Base-by-base conservation (phyloP, 1,140 invertebrate genomes). In the Aricia agestis region DNA sequence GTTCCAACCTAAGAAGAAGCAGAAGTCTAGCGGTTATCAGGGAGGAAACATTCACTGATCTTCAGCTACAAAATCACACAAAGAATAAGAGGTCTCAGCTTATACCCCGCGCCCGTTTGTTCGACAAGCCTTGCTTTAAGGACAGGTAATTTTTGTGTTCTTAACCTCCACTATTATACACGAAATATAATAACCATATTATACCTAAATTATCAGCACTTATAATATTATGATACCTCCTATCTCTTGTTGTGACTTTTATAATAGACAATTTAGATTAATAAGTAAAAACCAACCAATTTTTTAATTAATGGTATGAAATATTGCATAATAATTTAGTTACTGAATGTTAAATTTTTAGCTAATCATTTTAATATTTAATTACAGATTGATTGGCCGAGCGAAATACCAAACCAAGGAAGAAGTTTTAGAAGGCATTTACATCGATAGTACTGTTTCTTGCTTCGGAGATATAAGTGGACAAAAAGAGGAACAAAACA, bases 11-110 rank as follows among this genome's bases (percentile, higher is more conserved):
- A 79, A 93, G 95, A 42, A 93, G 95, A 59, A 95, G 95, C 74
- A 92, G 94, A 76, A 96, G 95, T 81, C 93, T 96, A 77, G 95
- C 95, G 61, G 94, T 96, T 59, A 95, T 96, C 82, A 93, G 95
- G 81, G 95, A 96, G 84, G 95, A 96, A 86, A 94, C 95, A 67
- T 95, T 94, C 83, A 94, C 93, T 72, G 94, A 93, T 78, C 91
- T 94, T 76, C 93, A 94, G 84, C 93, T 94, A 75, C 92, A 92
- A 75, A 94, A 93, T 76, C 92, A 93, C 78, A 92, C 93, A 68
- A 92, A 93, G 76, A 93, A 92, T 70, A 93, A 94, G 72, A 93
- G 95, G 76, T 94, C 95, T 31, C 95, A 96, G 84, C 90, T 96
- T 68, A 96, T 96, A 86, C 95, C 95, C 32, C 93, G 95, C 76